Percentiles rank a stretch among this genome's conserved stretches.
Conservation (phyloP, 2,113 vertebrate genomes). For the Neodon shergylaensis region DNA sequence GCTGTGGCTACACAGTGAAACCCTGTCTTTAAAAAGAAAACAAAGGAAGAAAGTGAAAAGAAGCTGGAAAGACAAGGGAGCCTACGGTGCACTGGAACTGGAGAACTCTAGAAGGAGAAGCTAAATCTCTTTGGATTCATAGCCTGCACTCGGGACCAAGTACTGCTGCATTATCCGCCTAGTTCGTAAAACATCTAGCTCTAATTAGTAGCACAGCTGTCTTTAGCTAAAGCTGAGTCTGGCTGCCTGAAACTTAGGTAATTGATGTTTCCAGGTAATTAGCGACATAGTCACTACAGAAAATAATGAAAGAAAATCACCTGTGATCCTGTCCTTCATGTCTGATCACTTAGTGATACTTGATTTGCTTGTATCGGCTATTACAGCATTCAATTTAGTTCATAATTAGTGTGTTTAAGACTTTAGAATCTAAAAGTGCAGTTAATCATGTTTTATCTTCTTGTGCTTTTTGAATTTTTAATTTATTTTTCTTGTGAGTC, state of each 20-base stretch:
- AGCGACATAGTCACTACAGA: not conserved
- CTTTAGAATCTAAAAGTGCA: not conserved
- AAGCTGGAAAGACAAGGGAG: too few relatives aligned
- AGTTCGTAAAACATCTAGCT: not conserved
- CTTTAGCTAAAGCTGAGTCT: not conserved
- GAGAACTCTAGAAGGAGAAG: constrained; percentile 7
- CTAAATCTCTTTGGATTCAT: not conserved
- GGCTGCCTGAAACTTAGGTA: not conserved
- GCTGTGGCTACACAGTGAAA: not conserved
- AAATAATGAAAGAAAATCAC: not conserved
- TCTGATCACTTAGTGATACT: not conserved
- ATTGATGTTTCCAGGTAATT: not conserved
- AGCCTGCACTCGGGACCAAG: not conserved
- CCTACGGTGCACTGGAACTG: not conserved
- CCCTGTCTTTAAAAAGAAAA: not conserved
- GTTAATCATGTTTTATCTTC: not conserved
- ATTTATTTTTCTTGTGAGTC: not conserved
- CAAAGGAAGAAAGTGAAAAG: not conserved
- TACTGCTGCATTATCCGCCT: not conserved
- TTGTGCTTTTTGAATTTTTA: not conserved
- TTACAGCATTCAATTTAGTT: not conserved
- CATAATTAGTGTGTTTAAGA: not conserved
- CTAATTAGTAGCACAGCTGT: not conserved
- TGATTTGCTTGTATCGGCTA: not conserved
- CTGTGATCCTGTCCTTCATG: not conserved